These are phyloP conservation scores for Synergus itoensis DNA, from an alignment of 2,888 invertebrate genomes.

Conservation along the genomic window DNA sequence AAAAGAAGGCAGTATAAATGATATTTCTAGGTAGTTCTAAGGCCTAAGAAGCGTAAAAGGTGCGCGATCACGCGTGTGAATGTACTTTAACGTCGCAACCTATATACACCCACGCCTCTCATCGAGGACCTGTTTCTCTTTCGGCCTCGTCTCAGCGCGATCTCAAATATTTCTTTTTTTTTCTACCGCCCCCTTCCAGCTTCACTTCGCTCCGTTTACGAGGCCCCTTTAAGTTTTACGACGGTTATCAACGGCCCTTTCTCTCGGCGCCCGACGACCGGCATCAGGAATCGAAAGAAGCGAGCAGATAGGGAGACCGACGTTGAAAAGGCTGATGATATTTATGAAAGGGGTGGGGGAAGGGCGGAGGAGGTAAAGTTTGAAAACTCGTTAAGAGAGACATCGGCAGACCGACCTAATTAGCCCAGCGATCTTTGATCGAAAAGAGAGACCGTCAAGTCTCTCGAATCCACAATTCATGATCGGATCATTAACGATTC, in stretches of 20 bases:
- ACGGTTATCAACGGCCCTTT: slow-evolving; percentile 65
- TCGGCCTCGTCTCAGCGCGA: slow-evolving; percentile 49
- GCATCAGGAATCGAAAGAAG: slow-evolving; percentile 45
- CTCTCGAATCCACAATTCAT: slow-evolving; percentile 59
- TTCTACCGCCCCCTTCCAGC: slow-evolving; percentile 64
- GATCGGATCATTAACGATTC: slow-evolving; percentile 61
- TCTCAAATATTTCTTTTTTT: slow-evolving; percentile 41
- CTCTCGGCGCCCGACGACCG: background rate
- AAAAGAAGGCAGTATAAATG: background rate
- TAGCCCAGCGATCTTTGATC: slow-evolving; percentile 43
- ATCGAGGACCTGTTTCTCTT: slow-evolving; percentile 64
- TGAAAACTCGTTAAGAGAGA: slow-evolving; percentile 49
- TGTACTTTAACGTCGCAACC: slow-evolving; percentile 55
- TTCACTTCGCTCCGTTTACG: slow-evolving; percentile 67
- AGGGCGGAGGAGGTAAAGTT: slow-evolving; percentile 42
- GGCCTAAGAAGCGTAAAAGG: slow-evolving; percentile 41
- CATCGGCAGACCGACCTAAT: slow-evolving; percentile 47
- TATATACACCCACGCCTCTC: slow-evolving; percentile 66
- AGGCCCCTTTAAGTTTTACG: slow-evolving; percentile 73
- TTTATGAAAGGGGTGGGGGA: slow-evolving; percentile 43
- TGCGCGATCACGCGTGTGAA: slow-evolving; percentile 50
- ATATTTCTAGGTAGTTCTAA: background rate
- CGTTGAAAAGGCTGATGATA: slow-evolving; percentile 48
- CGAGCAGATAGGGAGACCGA: slow-evolving; percentile 47
- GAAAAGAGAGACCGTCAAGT: slow-evolving; percentile 44